Conservation (phyloP, 2,888 invertebrate genomes). For the Macrosoma leucophasiata region DNA sequence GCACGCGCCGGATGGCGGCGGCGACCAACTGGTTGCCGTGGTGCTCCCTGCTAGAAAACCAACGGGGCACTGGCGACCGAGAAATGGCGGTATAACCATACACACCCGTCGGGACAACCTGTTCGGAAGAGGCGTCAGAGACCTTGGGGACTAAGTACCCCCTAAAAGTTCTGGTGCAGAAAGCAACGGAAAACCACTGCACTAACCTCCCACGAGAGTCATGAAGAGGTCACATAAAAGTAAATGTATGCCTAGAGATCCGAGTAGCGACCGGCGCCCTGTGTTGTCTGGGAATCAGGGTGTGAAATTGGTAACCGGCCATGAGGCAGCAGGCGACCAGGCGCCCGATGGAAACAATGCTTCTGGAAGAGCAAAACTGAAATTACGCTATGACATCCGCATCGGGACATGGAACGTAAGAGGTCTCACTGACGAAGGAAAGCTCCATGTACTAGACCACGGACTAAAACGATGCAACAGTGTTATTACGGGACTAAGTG, state of each 20-base stretch:
- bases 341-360: constrained; percentile 8
- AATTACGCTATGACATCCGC: background rate
- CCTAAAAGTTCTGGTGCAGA: constrained; percentile 10
- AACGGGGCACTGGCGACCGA: constrained; percentile 4
- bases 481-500: constrained; percentile 8
- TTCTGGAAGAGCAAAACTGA: constrained; percentile 3
- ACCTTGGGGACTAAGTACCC: constrained; percentile 14
- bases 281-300: constrained; percentile 1
- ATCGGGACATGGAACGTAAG: constrained; percentile 11
- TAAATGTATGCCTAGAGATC: background rate
- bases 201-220: constrained; percentile 6
- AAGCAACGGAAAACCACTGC: constrained; percentile 15
- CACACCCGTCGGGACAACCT: background rate
- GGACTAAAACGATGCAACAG: background rate
- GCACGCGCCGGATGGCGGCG: constrained; percentile 8
- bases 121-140: constrained; percentile 11
- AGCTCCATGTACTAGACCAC: constrained; percentile 3
- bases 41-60: constrained; percentile 11
- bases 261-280: constrained; percentile 3
- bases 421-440: constrained; percentile 4
- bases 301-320: constrained; percentile 15
- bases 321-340: constrained; percentile 14
- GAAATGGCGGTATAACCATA: constrained; percentile 2
- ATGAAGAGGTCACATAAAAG: background rate
- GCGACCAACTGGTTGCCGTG: constrained; percentile 5